These are phyloP conservation scores for Phalacrocorax carbo DNA, from an alignment of 2,113 vertebrate genomes.

Conservation along the genomic window DNA sequence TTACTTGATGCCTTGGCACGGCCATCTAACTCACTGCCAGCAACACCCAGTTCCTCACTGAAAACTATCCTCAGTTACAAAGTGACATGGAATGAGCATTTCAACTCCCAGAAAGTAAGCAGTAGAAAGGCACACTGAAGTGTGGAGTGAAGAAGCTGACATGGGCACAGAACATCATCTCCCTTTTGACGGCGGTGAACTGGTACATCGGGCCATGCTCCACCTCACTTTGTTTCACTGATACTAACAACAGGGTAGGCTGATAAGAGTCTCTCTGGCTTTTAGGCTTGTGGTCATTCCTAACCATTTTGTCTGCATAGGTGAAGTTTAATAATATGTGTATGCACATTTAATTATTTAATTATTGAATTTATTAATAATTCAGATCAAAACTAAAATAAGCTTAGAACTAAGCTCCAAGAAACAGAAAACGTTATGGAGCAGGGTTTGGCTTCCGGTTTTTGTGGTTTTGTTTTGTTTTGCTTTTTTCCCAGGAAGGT, in stretches of 20 bases:
- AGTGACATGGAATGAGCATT: neutral
- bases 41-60: neutral
- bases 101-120: neutral
- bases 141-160: neutral
- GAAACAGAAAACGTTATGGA: neutral
- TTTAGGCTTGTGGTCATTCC: neutral
- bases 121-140: neutral
- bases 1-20: neutral
- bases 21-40: neutral
- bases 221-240: neutral
- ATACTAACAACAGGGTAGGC: neutral
- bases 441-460: neutral
- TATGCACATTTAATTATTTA: neutral
- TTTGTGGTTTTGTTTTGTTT: neutral
- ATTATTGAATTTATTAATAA: neutral
- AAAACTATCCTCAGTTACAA: neutral
- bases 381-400: neutral
- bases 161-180: neutral
- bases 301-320: neutral
- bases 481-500: neutral
- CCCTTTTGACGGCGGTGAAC: neutral
- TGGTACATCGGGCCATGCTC: neutral
- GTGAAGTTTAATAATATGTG: neutral
- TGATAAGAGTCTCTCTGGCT: neutral
- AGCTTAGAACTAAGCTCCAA: neutral